phyloP scores from a whole-genome alignment of 2,113 vertebrate species.

The Lepidiolamprologus cunningtoni region DNA sequence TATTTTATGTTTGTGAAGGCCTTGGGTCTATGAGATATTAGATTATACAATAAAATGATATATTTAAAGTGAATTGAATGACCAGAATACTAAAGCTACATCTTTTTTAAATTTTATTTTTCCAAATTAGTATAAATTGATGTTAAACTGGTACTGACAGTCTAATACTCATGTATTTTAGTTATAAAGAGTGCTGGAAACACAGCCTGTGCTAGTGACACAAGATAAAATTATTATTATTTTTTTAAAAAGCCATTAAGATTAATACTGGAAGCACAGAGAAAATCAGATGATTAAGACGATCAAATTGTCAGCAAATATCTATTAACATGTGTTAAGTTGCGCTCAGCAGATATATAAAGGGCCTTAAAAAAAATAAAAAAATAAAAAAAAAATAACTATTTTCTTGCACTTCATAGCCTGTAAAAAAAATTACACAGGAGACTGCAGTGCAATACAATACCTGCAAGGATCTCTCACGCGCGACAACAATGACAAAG shows the following conservation, averaged over 20 bases:
- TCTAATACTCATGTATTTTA: neutral
- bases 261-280: neutral
- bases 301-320: neutral
- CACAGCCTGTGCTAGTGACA: neutral
- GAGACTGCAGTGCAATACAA: neutral
- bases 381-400: fast-evolving
- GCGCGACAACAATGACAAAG: neutral
- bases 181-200: neutral
- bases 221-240: neutral
- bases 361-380: too few relatives aligned
- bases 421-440: neutral
- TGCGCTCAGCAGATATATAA: neutral
- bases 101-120: neutral
- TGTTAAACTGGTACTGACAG: neutral
- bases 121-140: neutral
- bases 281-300: neutral
- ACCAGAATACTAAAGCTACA: neutral
- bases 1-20: neutral
- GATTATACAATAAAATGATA: neutral
- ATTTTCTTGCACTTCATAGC: neutral
- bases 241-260: neutral
- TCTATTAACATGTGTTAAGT: neutral
- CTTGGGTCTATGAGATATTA: neutral
- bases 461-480: neutral
- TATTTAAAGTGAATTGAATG: neutral